A percentile compares a stretch with the other conserved stretches of the same genome.
Evolutionary conservation across 2,113 vertebrate species (phyloP).

Genomic region (Alouatta palliata): DNA sequence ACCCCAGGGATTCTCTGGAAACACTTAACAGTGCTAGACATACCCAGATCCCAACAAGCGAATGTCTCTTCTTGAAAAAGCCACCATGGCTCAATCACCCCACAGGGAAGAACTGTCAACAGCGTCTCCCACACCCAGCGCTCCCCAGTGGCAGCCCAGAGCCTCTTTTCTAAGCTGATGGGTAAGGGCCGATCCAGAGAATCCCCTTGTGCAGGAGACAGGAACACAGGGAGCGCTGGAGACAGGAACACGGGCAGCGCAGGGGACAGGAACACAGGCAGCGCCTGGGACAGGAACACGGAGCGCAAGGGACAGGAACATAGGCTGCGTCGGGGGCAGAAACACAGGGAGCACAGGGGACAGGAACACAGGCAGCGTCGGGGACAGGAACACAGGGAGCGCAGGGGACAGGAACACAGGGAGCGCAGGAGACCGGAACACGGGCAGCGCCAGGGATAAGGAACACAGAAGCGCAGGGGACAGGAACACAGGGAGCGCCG

Average conservation of each 20-base stretch:
- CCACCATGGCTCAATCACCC: accelerated
- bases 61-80: no score
- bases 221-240: neutral
- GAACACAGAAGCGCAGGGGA: accelerated
- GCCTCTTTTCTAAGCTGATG: neutral
- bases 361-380: accelerated
- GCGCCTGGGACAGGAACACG: no score
- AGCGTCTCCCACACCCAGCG: neutral
- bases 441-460: accelerated
- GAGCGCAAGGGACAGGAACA: no score
- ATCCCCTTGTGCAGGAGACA: neutral
- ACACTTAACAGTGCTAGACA: accelerated
- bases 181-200: neutral
- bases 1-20: neutral
- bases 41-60: no score
- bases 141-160: neutral
- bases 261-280: no score
- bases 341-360: accelerated
- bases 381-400: no score
- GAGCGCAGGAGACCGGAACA: no score
- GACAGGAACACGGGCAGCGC: neutral
- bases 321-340: no score
- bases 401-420: no score
- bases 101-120: neutral
- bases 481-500: accelerated